A percentile compares a stretch with the other conserved stretches of the same genome.
These are phyloP conservation scores for Netta rufina DNA, from an alignment of 2,797 vertebrate genomes.

Conservation along the genomic window DNA sequence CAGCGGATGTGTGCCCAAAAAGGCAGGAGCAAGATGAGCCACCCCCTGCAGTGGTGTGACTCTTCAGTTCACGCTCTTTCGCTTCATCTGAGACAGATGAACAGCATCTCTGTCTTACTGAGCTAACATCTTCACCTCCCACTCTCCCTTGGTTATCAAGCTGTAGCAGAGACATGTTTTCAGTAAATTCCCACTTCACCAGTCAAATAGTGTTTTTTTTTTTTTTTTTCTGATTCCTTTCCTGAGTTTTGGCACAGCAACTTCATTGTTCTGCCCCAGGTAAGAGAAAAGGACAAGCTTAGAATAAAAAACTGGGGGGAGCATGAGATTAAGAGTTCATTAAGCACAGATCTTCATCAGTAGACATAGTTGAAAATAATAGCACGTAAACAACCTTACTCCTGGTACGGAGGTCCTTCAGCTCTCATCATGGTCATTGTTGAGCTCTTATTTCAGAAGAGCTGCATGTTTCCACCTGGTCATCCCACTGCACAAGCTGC, in stretches of 20 bases:
- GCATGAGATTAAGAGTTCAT: neutral
- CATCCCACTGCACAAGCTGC: neutral
- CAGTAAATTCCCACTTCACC: neutral
- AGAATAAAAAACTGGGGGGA: neutral
- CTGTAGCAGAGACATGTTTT: neutral
- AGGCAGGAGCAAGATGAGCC: accelerated
- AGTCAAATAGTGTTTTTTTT: neutral
- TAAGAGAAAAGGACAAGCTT: neutral
- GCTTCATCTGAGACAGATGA: neutral
- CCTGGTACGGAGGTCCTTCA: neutral
- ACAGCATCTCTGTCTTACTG: neutral
- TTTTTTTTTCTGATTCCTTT: neutral
- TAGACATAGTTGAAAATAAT: neutral
- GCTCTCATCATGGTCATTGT: neutral
- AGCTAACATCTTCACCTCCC: neutral
- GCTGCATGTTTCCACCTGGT: neutral
- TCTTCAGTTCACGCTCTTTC: neutral
- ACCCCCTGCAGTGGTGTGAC: neutral
- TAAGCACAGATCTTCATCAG: neutral
- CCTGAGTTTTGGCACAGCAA: neutral
- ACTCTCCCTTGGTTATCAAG: neutral
- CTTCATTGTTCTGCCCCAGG: neutral
- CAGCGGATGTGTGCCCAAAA: accelerated
- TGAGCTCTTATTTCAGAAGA: neutral
- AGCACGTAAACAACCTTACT: neutral